phyloP scores from a whole-genome alignment of 2,797 vertebrate genomes.

The Tinamus major region DNA sequence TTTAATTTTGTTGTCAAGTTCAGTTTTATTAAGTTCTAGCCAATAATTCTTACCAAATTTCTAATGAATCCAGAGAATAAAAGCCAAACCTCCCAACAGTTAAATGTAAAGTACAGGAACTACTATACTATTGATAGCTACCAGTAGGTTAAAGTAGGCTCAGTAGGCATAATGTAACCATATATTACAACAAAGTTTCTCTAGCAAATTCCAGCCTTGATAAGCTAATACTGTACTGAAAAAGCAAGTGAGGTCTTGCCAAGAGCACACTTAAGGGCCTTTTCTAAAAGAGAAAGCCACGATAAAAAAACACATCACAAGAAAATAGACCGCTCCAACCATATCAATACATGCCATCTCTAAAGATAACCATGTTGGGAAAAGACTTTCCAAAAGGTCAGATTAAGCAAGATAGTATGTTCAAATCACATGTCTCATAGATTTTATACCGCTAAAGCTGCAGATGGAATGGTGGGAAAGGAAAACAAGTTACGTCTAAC shows the following conservation, averaged over 20 bases:
- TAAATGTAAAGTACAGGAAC: background rate
- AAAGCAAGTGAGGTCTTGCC: background rate
- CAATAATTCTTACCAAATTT: background rate
- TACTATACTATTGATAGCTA: background rate
- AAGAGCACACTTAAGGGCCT: background rate
- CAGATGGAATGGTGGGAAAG: slow-evolving; percentile 29
- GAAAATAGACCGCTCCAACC: background rate
- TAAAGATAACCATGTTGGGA: background rate
- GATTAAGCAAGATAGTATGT: background rate
- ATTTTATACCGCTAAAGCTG: background rate
- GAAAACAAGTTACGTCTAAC: background rate
- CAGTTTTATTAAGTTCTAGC: background rate
- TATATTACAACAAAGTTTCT: background rate
- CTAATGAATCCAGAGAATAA: background rate
- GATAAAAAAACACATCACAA: background rate
- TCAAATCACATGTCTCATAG: background rate
- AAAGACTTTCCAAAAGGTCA: background rate
- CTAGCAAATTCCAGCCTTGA: background rate
- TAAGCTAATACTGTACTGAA: background rate
- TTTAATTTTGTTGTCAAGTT: background rate
- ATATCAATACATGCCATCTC: background rate
- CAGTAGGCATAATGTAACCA: background rate
- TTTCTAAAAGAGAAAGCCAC: background rate
- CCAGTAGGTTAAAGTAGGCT: background rate
- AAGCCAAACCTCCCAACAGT: background rate